Percentiles rank a stretch among this genome's conserved stretches.
phyloP scores from a whole-genome alignment of 2,888 invertebrate genomes.

The Amphiduros pacificus region DNA sequence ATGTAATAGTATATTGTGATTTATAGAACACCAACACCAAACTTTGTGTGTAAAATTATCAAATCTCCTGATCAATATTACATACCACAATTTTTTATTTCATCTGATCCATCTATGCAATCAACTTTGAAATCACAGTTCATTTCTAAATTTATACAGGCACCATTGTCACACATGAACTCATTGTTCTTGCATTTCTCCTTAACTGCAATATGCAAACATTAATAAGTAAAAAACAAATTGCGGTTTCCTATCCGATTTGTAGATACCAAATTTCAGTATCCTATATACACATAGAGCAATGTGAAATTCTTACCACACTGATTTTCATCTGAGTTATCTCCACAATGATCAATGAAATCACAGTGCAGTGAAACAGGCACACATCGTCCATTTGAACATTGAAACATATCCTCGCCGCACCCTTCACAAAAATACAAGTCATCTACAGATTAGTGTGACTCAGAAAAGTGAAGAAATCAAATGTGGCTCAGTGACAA shows the following conservation, averaged over 20 bases:
- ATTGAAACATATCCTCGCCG: not conserved
- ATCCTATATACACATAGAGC: not conserved
- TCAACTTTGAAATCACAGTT: conserved; percentile 42
- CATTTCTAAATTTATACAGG: conserved; percentile 38
- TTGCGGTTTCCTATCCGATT: too few species aligned
- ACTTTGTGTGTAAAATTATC: conserved; percentile 30
- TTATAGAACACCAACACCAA: conserved; percentile 16
- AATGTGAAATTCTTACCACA: not conserved
- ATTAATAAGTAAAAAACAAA: too few species aligned
- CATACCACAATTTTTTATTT: conserved; percentile 17
- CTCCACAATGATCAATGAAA: not conserved
- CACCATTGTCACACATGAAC: conserved; percentile 37
- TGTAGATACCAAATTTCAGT: not conserved
- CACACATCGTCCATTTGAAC: conserved; percentile 2
- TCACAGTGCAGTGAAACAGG: conserved; percentile 5
- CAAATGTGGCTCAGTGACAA: conserved; percentile 28
- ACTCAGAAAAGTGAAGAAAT: conserved; percentile 24
- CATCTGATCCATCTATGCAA: conserved; percentile 29
- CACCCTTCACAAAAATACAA: not conserved
- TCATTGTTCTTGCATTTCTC: conserved; percentile 10
- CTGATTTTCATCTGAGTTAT: not conserved
- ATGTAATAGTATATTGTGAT: conserved; percentile 29
- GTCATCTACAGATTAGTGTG: conserved; percentile 25
- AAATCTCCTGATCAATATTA: too few species aligned
- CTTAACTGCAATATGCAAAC: conserved; percentile 1